Evolutionary conservation across 2,797 vertebrate genomes (phyloP).

Genomic region (Gastrophryne carolinensis): DNA sequence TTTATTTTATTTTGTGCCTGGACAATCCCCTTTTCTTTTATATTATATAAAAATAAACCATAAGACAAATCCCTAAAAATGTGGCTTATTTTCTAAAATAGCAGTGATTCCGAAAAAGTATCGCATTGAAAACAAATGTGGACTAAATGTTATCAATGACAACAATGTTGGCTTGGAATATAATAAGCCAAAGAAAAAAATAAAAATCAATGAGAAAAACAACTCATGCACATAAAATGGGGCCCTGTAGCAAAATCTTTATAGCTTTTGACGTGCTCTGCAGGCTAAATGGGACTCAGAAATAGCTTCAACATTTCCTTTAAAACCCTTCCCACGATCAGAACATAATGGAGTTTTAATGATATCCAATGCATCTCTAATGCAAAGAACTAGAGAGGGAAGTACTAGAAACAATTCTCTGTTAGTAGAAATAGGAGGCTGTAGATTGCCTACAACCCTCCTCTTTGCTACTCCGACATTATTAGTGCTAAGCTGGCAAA

Average conservation of each 20-base stretch:
- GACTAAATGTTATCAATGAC: no score
- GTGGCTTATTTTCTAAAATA: no score
- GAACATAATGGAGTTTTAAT: conserved; percentile 41
- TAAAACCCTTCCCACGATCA: conserved; percentile 29
- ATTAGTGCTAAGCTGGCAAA: conserved; percentile 43
- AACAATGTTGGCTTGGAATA: no score
- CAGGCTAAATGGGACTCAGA: conserved; percentile 20
- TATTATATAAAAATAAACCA: no score
- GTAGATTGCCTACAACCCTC: conserved; percentile 16
- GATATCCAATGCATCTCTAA: conserved; percentile 32
- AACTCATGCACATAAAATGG: background rate
- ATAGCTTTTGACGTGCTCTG: background rate
- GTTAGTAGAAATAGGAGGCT: conserved; percentile 7
- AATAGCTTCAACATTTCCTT: conserved; percentile 34
- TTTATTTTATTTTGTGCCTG: no score
- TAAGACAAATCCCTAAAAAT: no score
- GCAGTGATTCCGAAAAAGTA: no score
- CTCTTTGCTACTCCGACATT: conserved; percentile 15
- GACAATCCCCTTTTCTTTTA: no score
- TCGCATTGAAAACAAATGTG: no score
- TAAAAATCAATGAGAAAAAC: no score
- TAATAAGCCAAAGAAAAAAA: no score
- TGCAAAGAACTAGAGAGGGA: background rate
- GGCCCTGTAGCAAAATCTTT: background rate
- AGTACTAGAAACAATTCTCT: conserved; percentile 13